Percentiles rank a stretch among this genome's conserved stretches.
Evolutionary conservation across 1,140 invertebrate genomes (phyloP).

Genomic region (Leptoteleia sp.): DNA sequence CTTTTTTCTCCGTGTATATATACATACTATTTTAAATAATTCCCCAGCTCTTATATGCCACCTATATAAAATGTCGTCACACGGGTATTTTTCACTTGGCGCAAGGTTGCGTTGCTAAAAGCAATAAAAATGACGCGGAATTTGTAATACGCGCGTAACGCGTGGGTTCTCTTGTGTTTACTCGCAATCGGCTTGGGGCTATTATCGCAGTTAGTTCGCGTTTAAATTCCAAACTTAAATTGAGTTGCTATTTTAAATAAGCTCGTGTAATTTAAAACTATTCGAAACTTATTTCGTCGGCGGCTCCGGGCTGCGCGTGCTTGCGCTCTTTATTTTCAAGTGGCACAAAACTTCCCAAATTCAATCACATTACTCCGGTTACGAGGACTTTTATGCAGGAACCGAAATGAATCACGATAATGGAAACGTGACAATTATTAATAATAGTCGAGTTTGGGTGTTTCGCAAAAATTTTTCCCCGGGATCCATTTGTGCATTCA

Average conservation of each 20-base stretch:
- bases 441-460: not conserved
- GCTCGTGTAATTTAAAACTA: conserved; percentile 54
- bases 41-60: too few species aligned
- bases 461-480: too few species aligned
- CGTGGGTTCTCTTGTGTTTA: conserved; percentile 25
- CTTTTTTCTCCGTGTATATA: too few species aligned
- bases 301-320: conserved; percentile 32
- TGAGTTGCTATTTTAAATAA: conserved; percentile 62
- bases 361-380: conserved; percentile 47
- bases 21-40: too few species aligned
- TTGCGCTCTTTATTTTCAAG: conserved; percentile 58
- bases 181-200: conserved; percentile 25
- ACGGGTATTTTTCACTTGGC: too few species aligned
- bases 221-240: conserved; percentile 62
- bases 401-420: not conserved
- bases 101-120: not conserved
- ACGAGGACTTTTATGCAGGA: conserved; percentile 2
- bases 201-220: conserved; percentile 46
- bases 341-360: conserved; percentile 44
- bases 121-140: not conserved
- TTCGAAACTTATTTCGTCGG: conserved; percentile 57
- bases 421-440: not conserved
- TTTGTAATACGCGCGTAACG: conserved; percentile 10
- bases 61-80: too few species aligned
- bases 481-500: too few species aligned